A percentile compares a stretch with the other conserved stretches of the same genome.
These are phyloP conservation scores for Mythimna lalbum DNA, from an alignment of 2,888 invertebrate genomes.

Conservation along the genomic window DNA sequence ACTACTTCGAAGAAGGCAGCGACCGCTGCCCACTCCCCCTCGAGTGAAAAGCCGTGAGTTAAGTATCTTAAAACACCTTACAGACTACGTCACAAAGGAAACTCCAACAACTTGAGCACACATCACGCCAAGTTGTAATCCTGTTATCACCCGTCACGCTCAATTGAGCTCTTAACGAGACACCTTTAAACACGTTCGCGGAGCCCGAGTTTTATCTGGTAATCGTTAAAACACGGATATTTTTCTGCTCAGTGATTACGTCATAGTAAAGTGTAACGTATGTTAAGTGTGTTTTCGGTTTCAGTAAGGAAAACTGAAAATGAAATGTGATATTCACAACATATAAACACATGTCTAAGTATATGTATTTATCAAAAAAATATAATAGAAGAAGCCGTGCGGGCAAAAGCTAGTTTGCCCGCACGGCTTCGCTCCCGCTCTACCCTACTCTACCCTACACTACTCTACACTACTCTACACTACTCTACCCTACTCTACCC, in stretches of 20 bases:
- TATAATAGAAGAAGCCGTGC: too few relatives aligned
- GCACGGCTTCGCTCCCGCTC: too few relatives aligned
- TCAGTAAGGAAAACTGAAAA: background rate
- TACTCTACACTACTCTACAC: too few relatives aligned
- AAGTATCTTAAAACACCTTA: background rate
- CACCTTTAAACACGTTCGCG: slow-evolving; percentile 68
- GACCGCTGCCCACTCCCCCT: too few relatives aligned
- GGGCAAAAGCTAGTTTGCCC: too few relatives aligned
- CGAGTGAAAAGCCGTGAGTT: background rate
- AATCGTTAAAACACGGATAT: slow-evolving; percentile 64
- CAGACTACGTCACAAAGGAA: slow-evolving; percentile 13
- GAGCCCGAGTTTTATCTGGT: slow-evolving; percentile 62
- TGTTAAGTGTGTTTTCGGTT: slow-evolving; percentile 42
- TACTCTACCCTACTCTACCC: too few relatives aligned
- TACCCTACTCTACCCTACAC: too few relatives aligned
- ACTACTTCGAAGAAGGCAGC: too few relatives aligned
- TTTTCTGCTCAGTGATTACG: slow-evolving; percentile 63
- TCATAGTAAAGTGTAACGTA: slow-evolving; percentile 52
- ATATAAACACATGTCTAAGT: too few relatives aligned
- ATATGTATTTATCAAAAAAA: too few relatives aligned
- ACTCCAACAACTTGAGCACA: slow-evolving; percentile 48
- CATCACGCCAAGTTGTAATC: slow-evolving; percentile 51
- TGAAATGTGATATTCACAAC: background rate
- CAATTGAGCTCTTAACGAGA: slow-evolving; percentile 73
- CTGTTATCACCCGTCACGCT: slow-evolving; percentile 70